Evolutionary conservation across 2,888 invertebrate species (phyloP), one percentile per base, ranked within the genome.

Genomic region (Stomorhina lunata): DNA sequence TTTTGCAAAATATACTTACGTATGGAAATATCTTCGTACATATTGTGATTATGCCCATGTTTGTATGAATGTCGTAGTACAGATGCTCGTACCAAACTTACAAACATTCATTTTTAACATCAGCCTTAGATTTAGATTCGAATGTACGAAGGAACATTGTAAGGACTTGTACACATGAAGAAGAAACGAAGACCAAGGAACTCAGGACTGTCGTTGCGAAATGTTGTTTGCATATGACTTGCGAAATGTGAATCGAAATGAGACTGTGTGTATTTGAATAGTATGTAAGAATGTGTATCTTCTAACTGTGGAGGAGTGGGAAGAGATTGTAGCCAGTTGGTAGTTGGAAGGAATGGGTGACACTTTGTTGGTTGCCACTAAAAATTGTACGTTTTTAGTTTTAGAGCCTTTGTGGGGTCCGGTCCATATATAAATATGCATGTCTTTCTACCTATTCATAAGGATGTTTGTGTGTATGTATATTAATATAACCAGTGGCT

Each of bases 141-240:
- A 57, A 84, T 87, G 84, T 86, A 88, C 86, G 87, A 88, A 85
- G 84, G 65, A 84, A 48, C 57, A 73, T 71, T 65, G 68, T 77
- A 84, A 89, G 81, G 82, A 84, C 83, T 80, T 84, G 81, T 45
- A 22, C 4, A 72, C 69, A 83, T 85, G 88, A 85, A 86, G 86
- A 85, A 80, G 84, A 82, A 86, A 81, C 84, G 85, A 84, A 86
- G 86, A 85, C 86, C 84, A 85, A 86, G 85, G 81, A 80, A 69
- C 65, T 85, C 75, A 73, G 69, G 80, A 78, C 81, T 83, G 87
- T 88, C 87, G 87, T 86, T 89, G 82, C 87, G 87, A 89, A 88
- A 89, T 87, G 87, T 88, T 89, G 90, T 89, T 89, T 89, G 90
- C 90, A 89, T 89, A 89, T 88, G 88, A 89, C 90, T 89, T 89